A percentile compares a stretch with the other conserved stretches of the same genome.
phyloP scores from a whole-genome alignment of 1,140 invertebrate genomes.

The Macrotrachela quadricornifera region DNA sequence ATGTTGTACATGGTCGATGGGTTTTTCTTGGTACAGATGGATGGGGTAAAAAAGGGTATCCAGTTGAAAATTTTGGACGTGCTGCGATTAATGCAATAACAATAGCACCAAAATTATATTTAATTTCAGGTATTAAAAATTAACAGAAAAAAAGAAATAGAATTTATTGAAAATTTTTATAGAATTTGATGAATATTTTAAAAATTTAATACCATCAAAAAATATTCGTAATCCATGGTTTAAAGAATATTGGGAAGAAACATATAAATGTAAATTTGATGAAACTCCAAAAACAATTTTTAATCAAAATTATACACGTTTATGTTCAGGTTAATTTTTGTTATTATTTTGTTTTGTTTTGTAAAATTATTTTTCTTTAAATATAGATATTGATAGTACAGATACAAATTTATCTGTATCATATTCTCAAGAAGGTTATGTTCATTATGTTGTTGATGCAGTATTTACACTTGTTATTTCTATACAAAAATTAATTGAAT shows the following conservation, averaged over 20 bases:
- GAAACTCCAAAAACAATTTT: no score
- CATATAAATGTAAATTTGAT: constrained; percentile 43
- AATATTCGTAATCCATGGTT: constrained; percentile 42
- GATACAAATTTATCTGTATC: no score
- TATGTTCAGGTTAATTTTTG: no score
- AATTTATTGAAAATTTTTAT: no score
- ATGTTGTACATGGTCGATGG: constrained; percentile 31
- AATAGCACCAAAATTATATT: constrained; percentile 37
- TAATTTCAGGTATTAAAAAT: constrained; percentile 23
- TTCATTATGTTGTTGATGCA: constrained; percentile 60
- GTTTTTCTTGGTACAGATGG: constrained; percentile 52
- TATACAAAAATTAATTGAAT: constrained; percentile 37
- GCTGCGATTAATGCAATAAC: constrained; percentile 54
- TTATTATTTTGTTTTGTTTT: no score
- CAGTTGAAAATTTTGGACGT: constrained; percentile 45
- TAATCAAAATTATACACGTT: no score
- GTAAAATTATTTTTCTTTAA: no score
- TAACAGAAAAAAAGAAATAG: no score
- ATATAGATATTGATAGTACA: no score
- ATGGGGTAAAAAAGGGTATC: constrained; percentile 49
- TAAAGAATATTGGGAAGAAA: constrained; percentile 50
- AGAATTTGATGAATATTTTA: constrained; percentile 27
- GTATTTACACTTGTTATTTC: constrained; percentile 59
- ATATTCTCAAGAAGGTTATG: constrained; percentile 50
- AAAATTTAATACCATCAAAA: constrained; percentile 14